A percentile compares a stretch with the other conserved stretches of the same genome.
Conservation (phyloP, 2,888 invertebrate genomes). For the Rhamnusium bicolor region DNA sequence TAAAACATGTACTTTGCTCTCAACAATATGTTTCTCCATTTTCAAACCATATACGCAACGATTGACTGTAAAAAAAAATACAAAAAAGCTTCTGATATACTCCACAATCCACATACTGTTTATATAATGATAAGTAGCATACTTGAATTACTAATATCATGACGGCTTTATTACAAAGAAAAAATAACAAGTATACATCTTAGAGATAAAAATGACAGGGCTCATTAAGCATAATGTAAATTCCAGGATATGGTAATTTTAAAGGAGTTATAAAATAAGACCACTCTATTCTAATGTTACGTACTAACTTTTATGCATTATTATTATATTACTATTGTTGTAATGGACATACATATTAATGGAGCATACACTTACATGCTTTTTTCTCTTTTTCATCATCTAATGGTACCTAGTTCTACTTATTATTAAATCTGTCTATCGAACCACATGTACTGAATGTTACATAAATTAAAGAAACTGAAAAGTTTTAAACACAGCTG, state of each 20-base stretch:
- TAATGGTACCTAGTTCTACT: too few relatives aligned
- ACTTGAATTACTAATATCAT: neutral
- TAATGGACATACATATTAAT: too few relatives aligned
- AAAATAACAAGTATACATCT: neutral
- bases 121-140: neutral
- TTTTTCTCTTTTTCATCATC: too few relatives aligned
- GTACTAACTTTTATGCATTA: too few relatives aligned
- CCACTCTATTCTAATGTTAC: neutral
- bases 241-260: neutral
- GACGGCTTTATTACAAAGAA: neutral
- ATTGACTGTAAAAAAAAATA: neutral
- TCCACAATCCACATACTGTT: neutral
- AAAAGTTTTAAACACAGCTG: too few relatives aligned
- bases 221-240: neutral
- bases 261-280: neutral
- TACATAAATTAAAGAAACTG: too few relatives aligned
- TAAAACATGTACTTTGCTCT: neutral
- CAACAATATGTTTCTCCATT: neutral
- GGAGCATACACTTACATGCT: too few relatives aligned
- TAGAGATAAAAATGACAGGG: constrained; percentile 1
- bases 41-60: neutral
- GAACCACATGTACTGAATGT: too few relatives aligned
- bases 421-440: too few relatives aligned
- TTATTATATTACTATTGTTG: too few relatives aligned
- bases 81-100: neutral